Base-by-base conservation (phyloP, 2,888 invertebrate species). In the Andrena hattorfiana region DNA sequence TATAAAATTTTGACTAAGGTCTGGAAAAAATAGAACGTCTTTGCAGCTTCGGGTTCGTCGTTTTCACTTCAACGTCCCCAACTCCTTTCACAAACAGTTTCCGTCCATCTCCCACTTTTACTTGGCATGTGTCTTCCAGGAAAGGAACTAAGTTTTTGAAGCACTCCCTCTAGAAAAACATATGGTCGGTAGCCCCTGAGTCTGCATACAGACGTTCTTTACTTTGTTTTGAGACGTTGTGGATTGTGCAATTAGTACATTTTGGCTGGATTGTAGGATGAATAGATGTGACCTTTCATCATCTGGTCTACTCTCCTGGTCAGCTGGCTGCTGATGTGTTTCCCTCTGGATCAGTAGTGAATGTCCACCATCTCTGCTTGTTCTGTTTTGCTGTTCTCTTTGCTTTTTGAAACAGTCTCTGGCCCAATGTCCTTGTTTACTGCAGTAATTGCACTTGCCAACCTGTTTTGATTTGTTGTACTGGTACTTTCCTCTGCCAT, bases 11-110 rank as follows among this genome's bases (percentile, higher is more conserved):
- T 20, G 32, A 6, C 32, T 20, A 13, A 59, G 13, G 1, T 54
- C n/a, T 23, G 70, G 59, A 7, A 70, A 59, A 16, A 42, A 56
- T 16, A 35, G n/a, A 20, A 70, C 70, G 4, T 70, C 26, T 3
- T 42, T 26, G 5, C 16, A 10, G 4, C 4, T 23, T 49, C 4
- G 35, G 10, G 20, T n/a, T 16, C 10, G 16, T n/a, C 4, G 7
- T 23, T 13, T 59, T 2, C 2, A 59, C 13, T 8, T 28, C 16
- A 10, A 70, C 16, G 1, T 13, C 26, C 0, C 70, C 42, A 13
- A 23, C 42, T 7, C 70, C 48, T 3, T 5, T 16, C 7, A 16
- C 48, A 1, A 6, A 13, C 5, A 51, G 0, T 13, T 32, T n/a
- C 16, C 28, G n/a, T 4, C 35, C 56, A 20, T 69, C 32, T 8